Conservation (phyloP, 2,888 invertebrate species). For the Melieria picta region DNA sequence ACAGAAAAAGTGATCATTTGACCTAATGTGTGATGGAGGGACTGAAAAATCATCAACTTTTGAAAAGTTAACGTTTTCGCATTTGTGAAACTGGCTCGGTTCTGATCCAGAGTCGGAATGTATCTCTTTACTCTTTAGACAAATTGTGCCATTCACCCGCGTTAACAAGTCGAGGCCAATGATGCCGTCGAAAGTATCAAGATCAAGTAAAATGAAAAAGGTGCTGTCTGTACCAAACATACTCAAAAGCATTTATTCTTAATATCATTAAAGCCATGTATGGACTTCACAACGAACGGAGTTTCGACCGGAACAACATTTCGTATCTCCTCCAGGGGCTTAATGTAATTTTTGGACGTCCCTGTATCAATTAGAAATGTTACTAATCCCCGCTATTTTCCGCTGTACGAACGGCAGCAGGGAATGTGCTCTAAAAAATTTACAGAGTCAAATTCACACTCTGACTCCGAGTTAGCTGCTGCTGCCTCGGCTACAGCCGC, state of each 20-base stretch:
- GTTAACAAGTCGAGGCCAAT: not conserved
- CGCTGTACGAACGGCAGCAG: constrained; percentile 18
- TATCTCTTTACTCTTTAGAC: not conserved
- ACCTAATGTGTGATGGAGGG: too few species aligned
- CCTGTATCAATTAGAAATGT: not conserved
- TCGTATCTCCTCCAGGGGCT: not conserved
- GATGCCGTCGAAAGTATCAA: not conserved
- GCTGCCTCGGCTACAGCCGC: too few species aligned
- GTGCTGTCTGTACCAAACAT: not conserved
- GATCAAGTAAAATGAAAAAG: not conserved
- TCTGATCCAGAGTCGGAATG: too few species aligned
- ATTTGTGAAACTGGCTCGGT: not conserved
- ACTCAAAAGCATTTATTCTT: constrained; percentile 5
- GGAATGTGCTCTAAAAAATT: constrained; percentile 3
- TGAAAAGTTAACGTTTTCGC: not conserved
- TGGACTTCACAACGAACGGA: constrained; percentile 14
- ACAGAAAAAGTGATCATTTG: too few species aligned
- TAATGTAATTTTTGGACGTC: constrained; percentile 21
- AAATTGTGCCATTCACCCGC: not conserved
- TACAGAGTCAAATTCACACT: not conserved
- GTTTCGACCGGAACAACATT: constrained; percentile 3
- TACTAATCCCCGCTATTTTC: constrained; percentile 2
- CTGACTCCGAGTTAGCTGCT: not conserved
- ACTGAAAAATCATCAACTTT: not conserved
- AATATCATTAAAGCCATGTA: constrained; percentile 19